phyloP scores from a whole-genome alignment of 2,113 vertebrate species.

The Rhabdornis inornatus region DNA sequence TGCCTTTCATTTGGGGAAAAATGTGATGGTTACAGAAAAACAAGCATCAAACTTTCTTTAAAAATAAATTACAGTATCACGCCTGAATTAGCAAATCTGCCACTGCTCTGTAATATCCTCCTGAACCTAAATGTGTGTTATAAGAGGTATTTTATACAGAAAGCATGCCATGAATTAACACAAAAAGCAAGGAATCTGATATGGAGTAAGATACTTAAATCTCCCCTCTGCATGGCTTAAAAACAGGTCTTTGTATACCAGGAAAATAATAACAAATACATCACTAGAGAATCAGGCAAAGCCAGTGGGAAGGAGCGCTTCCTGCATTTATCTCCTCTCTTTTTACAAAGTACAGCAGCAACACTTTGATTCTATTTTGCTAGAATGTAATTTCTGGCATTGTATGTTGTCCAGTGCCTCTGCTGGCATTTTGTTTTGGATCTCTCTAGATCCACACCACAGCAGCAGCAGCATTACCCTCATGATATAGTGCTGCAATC shows the following conservation, averaged over 20 bases:
- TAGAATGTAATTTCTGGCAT: not conserved
- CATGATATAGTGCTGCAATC: conserved; percentile 40
- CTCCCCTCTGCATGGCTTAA: no score
- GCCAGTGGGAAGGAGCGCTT: not conserved
- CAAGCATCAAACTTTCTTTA: not conserved
- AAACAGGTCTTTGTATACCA: not conserved
- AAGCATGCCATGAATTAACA: not conserved
- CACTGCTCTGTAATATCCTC: not conserved
- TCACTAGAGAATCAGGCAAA: not conserved
- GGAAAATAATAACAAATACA: not conserved
- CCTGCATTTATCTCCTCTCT: not conserved
- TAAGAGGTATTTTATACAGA: not conserved
- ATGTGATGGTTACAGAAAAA: not conserved
- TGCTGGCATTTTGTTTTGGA: not conserved
- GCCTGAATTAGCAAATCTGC: not conserved
- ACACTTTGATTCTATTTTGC: not conserved
- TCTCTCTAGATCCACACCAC: not conserved
- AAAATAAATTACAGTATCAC: not conserved
- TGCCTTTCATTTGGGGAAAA: not conserved
- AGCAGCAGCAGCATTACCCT: conserved; percentile 14
- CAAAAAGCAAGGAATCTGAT: not conserved
- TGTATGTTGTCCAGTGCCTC: not conserved
- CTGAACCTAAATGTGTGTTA: not conserved
- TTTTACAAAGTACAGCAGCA: not conserved
- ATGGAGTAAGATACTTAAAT: not conserved